A percentile compares a stretch with the other conserved stretches of the same genome.
These are phyloP conservation scores for Bothrops jararaca DNA, from an alignment of 2,113 vertebrate genomes.

Conservation along the genomic window DNA sequence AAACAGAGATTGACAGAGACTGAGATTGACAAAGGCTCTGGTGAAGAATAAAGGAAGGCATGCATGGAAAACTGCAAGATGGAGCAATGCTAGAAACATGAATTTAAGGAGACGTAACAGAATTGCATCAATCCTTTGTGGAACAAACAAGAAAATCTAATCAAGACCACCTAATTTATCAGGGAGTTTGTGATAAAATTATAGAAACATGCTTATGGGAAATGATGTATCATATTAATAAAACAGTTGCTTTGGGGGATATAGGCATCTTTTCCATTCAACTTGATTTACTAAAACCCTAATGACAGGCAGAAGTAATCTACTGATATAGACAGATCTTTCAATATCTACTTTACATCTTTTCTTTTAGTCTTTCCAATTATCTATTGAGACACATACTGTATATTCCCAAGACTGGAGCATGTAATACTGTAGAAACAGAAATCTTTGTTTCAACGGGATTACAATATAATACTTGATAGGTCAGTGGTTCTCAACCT, in stretches of 20 bases:
- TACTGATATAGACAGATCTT: background rate
- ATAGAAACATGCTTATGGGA: background rate
- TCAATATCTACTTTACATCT: background rate
- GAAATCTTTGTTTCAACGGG: background rate
- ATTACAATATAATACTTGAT: background rate
- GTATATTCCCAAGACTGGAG: background rate
- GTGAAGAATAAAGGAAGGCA: background rate
- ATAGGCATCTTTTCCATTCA: background rate
- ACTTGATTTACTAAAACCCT: background rate
- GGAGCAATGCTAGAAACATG: background rate
- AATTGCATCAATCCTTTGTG: background rate
- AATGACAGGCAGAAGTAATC: background rate
- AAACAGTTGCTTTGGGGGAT: background rate
- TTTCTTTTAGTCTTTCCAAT: background rate
- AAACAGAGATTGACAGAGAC: background rate
- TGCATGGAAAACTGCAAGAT: background rate
- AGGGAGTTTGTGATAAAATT: background rate
- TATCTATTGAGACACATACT: background rate
- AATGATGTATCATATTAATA: background rate
- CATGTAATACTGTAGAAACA: background rate
- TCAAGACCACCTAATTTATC: background rate
- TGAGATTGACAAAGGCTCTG: background rate
- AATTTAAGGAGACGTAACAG: background rate
- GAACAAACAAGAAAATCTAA: background rate
- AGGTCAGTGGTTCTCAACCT: no score